Conservation (phyloP, 2,797 vertebrate species). For the Clamator glandarius region DNA sequence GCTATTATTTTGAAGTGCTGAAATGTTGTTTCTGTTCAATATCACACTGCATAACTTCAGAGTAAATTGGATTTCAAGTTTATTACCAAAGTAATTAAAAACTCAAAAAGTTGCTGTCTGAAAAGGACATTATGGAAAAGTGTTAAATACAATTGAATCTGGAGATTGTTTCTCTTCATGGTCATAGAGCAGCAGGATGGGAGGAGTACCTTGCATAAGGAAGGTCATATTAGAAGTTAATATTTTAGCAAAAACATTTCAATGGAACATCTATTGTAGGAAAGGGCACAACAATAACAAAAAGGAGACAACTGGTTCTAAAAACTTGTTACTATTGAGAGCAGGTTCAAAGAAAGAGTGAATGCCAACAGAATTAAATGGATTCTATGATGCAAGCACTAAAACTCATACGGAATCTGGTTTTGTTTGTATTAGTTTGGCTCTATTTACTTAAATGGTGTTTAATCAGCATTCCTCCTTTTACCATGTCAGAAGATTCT, state of each 20-base stretch:
- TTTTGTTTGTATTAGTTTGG: background rate
- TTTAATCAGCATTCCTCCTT: background rate
- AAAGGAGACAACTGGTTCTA: background rate
- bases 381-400: background rate
- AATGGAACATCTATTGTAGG: background rate
- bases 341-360: background rate
- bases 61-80: conserved; percentile 43
- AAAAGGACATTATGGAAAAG: conserved; percentile 22
- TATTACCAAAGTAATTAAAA: conserved; percentile 56
- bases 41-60: conserved; percentile 16
- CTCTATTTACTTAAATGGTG: background rate
- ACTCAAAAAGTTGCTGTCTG: conserved; percentile 36
- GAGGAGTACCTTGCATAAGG: background rate
- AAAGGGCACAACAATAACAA: background rate
- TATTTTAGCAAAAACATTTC: background rate
- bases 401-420: background rate
- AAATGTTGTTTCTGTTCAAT: conserved; percentile 19
- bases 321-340: background rate
- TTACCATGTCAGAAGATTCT: background rate
- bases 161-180: conserved; percentile 14
- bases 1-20: background rate
- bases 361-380: background rate
- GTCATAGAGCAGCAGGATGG: background rate
- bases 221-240: background rate
- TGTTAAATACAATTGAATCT: background rate